phyloP scores from a whole-genome alignment of 2,888 invertebrate genomes.

The Epirrhoe alternata region DNA sequence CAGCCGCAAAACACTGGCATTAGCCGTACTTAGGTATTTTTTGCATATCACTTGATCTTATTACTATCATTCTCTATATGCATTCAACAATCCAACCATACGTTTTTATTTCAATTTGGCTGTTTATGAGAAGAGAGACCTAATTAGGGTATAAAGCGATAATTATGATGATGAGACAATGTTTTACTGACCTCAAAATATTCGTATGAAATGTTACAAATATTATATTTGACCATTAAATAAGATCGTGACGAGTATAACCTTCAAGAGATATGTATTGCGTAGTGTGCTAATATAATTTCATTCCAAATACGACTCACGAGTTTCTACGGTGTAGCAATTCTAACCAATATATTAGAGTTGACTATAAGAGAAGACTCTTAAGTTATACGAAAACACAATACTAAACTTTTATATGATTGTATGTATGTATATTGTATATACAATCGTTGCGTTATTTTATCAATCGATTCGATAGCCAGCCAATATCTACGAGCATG shows the following conservation, averaged over 20 bases:
- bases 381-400: background rate
- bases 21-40: background rate
- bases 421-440: too few relatives aligned
- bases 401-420: background rate
- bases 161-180: background rate
- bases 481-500: too few relatives aligned
- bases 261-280: slow-evolving; percentile 30
- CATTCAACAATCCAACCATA: background rate
- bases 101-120: background rate
- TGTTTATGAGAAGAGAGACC: too few relatives aligned
- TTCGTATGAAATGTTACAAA: background rate
- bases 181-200: background rate
- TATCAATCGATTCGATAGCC: too few relatives aligned
- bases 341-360: slow-evolving; percentile 6
- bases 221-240: slow-evolving; percentile 3
- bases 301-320: slow-evolving; percentile 14
- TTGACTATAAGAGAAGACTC: background rate
- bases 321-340: slow-evolving; percentile 14
- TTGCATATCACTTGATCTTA: background rate
- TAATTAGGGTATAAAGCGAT: too few relatives aligned
- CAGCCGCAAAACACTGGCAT: background rate
- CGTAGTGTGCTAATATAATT: slow-evolving; percentile 19
- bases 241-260: slow-evolving; percentile 26
- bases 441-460: too few relatives aligned
- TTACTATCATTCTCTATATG: background rate